A percentile compares a stretch with the other conserved stretches of the same genome.
These are phyloP conservation scores for Dysidea cf. avara DNA, from an alignment of 37 sponge, comb jelly and placozoan species.

Conservation along the genomic window DNA sequence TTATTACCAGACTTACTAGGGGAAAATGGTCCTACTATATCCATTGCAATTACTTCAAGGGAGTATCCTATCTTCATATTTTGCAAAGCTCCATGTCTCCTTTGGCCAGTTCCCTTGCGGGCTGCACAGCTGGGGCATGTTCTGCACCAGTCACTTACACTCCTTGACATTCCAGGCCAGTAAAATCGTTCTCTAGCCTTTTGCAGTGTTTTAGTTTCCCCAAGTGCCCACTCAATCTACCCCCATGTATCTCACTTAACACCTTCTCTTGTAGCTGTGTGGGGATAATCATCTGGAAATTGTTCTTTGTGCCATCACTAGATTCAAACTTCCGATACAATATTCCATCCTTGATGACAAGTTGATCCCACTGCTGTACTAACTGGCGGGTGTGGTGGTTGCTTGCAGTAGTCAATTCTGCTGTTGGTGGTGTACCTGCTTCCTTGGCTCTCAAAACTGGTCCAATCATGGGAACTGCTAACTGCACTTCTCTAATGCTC, in stretches of 20 bases:
- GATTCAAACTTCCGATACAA: slow-evolving; percentile 1
- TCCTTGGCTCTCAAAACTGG: too few relatives aligned
- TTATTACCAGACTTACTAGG: slow-evolving; percentile 2
- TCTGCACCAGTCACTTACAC: slow-evolving; percentile 1
- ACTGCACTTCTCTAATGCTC: too few relatives aligned
- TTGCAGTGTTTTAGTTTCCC: neutral
- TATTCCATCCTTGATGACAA: neutral
- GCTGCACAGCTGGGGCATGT: slow-evolving; percentile 8
- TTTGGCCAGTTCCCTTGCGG: slow-evolving; percentile 1
- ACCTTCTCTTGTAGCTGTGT: neutral
- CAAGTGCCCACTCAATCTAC: slow-evolving; percentile 10
- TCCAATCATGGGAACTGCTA: too few relatives aligned
- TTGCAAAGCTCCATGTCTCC: neutral
- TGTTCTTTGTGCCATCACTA: neutral
- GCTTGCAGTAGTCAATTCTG: too few relatives aligned
- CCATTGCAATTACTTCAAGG: slow-evolving; percentile 21
- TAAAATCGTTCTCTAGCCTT: slow-evolving; percentile 30
- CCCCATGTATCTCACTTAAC: slow-evolving; percentile 13
- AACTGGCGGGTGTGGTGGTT: too few relatives aligned
- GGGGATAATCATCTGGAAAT: slow-evolving; percentile 17
- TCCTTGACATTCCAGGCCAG: slow-evolving; percentile 19
- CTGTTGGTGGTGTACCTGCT: too few relatives aligned
- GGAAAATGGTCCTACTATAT: slow-evolving; percentile 28
- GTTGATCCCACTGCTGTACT: too few relatives aligned
- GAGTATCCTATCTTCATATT: neutral